Percentiles rank a stretch among this genome's conserved stretches.
These are phyloP conservation scores for Tichodroma muraria DNA, from an alignment of 2,113 vertebrate species.

Conservation along the genomic window DNA sequence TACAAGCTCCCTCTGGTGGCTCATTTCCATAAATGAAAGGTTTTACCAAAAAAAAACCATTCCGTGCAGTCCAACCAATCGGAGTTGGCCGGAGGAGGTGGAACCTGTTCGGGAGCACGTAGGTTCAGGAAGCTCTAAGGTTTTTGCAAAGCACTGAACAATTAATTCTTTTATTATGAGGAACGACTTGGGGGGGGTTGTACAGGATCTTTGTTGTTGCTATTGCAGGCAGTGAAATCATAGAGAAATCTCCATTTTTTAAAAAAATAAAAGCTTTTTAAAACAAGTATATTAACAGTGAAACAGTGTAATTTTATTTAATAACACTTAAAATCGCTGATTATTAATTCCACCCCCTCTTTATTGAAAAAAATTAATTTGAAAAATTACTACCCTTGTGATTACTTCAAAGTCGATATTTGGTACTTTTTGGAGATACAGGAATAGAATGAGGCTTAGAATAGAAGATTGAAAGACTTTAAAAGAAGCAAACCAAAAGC, in stretches of 20 bases:
- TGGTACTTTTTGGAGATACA: neutral
- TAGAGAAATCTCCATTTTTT: neutral
- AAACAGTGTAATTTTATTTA: neutral
- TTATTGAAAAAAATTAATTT: too few relatives aligned
- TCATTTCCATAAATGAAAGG: neutral
- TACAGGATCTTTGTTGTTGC: neutral
- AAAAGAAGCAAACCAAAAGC: neutral
- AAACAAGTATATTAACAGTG: neutral
- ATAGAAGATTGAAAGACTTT: neutral
- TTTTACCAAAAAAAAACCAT: fast-evolving
- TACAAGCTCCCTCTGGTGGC: constrained; percentile 37
- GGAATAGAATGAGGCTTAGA: neutral
- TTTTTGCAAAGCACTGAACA: neutral
- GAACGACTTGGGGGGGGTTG: neutral
- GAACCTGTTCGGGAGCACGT: neutral
- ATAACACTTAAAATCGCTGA: fast-evolving
- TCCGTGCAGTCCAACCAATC: fast-evolving
- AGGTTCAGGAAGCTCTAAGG: neutral
- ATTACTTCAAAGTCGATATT: neutral
- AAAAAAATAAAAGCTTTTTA: neutral
- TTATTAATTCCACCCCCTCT: neutral
- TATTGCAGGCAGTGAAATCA: neutral
- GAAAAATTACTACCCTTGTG: neutral
- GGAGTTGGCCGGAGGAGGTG: neutral
- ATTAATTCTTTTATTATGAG: neutral